Evolutionary conservation across 1,140 invertebrate species (phyloP), one percentile per base, ranked within the genome.

Genomic region (Drosophila lowei): DNA sequence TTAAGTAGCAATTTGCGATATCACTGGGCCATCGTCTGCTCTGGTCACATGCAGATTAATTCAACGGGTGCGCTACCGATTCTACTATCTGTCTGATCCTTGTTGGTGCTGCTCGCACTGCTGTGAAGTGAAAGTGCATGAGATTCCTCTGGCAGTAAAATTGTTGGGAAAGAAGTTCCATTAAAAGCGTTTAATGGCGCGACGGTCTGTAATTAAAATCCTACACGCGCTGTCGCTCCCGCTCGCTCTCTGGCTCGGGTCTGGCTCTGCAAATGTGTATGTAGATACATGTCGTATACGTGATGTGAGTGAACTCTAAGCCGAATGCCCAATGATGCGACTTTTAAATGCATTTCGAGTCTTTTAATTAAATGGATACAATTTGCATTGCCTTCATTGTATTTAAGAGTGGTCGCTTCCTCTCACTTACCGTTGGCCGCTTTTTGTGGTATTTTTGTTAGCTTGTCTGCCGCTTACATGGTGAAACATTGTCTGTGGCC

Each of bases 131-230:
- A 25, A 25, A 25, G 23, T 25, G 83, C 83, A 83, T 86, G 65
- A 86, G 88, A 86, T 78, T 62, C 63, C 55, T 71, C 61, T 61
- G 70, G 81, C 65, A 61, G 56, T 86, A 78, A 86, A 86, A 88
- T 68, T 78, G 58, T 80, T 83, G 66, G 53, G 38, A 76, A 86
- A 86, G 78, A 86, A 86, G 70, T 74, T 53, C 75, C 77, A 88
- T 86, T 83, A 86, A 86, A 83, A 88, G 71, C 58, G 55, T 83
- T 86, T 86, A 83, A 86, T 88, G 78, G 72, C 70, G 78, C 83
- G 78, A 68, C 83, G 74, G 70, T 75, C 59, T 81, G 83, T 88
- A 86, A 86, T 86, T 86, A 86, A 86, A 70, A 86, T 64, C 52
- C 46, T 60, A 75, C 48, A 76, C 72, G 64, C 72, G 72, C 72